Base-by-base conservation (phyloP, 2,888 invertebrate species). In the Andrena trimmerana region DNA sequence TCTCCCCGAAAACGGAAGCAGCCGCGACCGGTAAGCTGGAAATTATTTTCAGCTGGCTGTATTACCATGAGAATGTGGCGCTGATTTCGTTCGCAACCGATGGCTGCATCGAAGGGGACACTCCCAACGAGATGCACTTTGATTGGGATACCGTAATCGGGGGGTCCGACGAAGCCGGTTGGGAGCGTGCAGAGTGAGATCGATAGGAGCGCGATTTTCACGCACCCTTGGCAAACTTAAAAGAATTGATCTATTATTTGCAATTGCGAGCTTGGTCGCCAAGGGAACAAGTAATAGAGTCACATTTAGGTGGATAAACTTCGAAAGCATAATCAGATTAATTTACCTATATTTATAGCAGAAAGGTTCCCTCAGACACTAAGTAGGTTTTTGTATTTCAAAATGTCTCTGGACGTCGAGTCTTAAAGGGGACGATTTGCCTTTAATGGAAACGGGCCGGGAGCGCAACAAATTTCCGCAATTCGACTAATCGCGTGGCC, bases 41-140 rank as follows among this genome's bases (percentile, higher is more conserved):
- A 66, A 81, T 83, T 83, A 77, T 81, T 83, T 83, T 81, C 57
- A 77, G 33, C 57, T 68, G 27, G 13, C 36, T 48, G 50, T 67
- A 81, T 86, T 86, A 81, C 68, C 86, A 86, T 84, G 78, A 86
- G 84, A 86, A 86, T 86, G 76, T 50, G 42, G 48, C 80, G 70
- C 54, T 83, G 81, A 86, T 86, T 84, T 76, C 75, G 74, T 57
- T 67, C 59, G 60, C 13, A 42, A 48, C 65, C 33, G 57, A 7
- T 57, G 60, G 50, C 13, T n/a, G 20, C 36, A 8, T n/a, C 24
- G 31, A 7, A n/a, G 16, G 10, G 8, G 8, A 52, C n/a, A 8
- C 36, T 10, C 13, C 16, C 27, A 70, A 72, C 24, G 29, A 27
- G 60, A 33, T 78, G 65, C 60, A 33, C 48, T 73, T 70, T 63